phyloP scores from a whole-genome alignment of 2,113 vertebrate species.

The Cyprinodon variegatus region DNA sequence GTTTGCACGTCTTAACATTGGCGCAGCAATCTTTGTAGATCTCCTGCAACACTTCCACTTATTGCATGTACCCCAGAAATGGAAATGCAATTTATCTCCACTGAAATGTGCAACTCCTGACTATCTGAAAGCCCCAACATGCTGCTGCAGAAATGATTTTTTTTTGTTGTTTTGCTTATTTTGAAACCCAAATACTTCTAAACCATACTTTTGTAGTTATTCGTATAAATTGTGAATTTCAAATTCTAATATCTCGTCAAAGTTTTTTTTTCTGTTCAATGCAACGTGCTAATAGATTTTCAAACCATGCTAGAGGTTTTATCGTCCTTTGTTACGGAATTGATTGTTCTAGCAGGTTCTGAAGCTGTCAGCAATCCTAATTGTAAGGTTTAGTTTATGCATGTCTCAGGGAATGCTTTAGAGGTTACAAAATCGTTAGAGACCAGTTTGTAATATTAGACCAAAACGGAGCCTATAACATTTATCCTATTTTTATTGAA shows the following conservation, averaged over 20 bases:
- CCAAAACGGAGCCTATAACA: background rate
- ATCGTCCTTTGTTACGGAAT: too few species aligned
- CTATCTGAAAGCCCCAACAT: background rate
- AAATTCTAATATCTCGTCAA: background rate
- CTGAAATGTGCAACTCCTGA: too few species aligned
- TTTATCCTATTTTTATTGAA: background rate
- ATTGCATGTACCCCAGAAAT: too few species aligned
- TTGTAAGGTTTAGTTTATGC: background rate
- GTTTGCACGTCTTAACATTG: too few species aligned
- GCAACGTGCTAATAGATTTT: background rate
- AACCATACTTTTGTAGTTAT: background rate
- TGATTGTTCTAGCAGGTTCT: background rate
- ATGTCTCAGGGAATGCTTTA: background rate
- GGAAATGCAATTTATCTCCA: too few species aligned
- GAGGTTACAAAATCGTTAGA: background rate
- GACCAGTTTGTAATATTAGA: constrained; percentile 1
- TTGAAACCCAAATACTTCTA: background rate
- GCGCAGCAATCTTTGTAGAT: too few species aligned
- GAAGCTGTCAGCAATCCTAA: background rate
- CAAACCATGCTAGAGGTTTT: background rate
- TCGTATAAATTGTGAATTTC: background rate
- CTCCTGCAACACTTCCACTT: too few species aligned
- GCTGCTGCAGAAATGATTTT: background rate
- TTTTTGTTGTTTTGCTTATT: background rate
- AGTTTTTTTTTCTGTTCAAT: background rate